Percentiles rank a stretch among this genome's conserved stretches.
Conservation (phyloP, 2,113 vertebrate genomes). For the Hystrix cristata region DNA sequence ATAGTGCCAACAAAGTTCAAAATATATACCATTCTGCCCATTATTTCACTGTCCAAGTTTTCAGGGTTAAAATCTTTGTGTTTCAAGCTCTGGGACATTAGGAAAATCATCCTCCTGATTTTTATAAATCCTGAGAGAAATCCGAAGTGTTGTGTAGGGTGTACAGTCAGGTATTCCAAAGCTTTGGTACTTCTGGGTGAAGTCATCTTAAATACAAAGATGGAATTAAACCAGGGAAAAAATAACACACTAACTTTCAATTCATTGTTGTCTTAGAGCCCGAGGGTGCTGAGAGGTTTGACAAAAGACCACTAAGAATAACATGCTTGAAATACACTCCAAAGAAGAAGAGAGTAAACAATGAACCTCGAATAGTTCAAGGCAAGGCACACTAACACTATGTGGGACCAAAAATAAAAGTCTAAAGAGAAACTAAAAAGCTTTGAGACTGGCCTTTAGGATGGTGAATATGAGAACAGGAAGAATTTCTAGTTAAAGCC, state of each 20-base stretch:
- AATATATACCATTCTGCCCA: background rate
- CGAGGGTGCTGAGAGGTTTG: conserved; percentile 55
- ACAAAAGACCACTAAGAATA: conserved; percentile 75
- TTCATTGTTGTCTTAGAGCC: conserved; percentile 70
- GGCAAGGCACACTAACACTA: conserved; percentile 64
- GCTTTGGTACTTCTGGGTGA: conserved; percentile 53
- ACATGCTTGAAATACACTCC: conserved; percentile 73
- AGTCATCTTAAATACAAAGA: conserved; percentile 43
- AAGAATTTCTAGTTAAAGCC: conserved; percentile 79
- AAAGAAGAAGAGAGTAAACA: conserved; percentile 80
- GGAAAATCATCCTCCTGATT: conserved; percentile 51
- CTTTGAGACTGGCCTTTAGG: conserved; percentile 82
- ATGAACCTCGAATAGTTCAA: conserved; percentile 77
- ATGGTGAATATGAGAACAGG: conserved; percentile 71
- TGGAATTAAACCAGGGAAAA: conserved; percentile 66
- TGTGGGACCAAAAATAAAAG: conserved; percentile 78
- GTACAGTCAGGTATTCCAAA: conserved; percentile 73
- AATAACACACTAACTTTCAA: conserved; percentile 76
- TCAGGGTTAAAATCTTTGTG: conserved; percentile 54
- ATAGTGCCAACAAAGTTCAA: background rate
- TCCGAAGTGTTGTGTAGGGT: conserved; percentile 61
- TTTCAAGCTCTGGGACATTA: conserved; percentile 47
- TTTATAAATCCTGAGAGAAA: conserved; percentile 73
- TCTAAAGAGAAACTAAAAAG: conserved; percentile 78
- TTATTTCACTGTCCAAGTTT: conserved; percentile 2